A percentile compares a stretch with the other conserved stretches of the same genome.
Evolutionary conservation across 2,113 vertebrate species (phyloP).

Genomic region (Anguilla japonica): DNA sequence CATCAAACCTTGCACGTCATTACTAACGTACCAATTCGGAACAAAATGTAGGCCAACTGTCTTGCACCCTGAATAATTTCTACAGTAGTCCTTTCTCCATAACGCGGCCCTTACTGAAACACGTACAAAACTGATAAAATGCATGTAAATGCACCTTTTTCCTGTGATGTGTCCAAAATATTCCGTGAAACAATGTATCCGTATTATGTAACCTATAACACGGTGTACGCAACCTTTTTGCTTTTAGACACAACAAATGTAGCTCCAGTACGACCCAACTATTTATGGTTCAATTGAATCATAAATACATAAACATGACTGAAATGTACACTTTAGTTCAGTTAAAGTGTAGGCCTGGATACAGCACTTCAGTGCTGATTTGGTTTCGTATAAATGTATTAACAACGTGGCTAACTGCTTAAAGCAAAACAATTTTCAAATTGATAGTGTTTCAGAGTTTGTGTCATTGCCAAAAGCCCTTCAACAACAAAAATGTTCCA

Average conservation of each 20-base stretch:
- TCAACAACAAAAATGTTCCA: conserved; percentile 24
- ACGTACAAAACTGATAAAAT: background rate
- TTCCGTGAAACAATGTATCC: too few relatives aligned
- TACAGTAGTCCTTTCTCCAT: background rate
- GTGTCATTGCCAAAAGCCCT: background rate
- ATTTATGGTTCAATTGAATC: too few relatives aligned
- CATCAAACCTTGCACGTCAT: conserved; percentile 25
- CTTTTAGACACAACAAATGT: too few relatives aligned
- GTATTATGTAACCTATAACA: too few relatives aligned
- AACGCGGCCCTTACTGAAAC: background rate
- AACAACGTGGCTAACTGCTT: background rate
- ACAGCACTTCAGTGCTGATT: background rate
- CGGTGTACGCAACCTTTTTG: too few relatives aligned
- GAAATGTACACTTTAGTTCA: background rate
- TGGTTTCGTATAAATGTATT: background rate
- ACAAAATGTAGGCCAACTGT: background rate
- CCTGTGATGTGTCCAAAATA: background rate
- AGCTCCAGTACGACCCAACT: too few relatives aligned
- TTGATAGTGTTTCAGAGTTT: background rate
- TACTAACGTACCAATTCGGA: conserved; percentile 15
- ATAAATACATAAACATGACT: too few relatives aligned
- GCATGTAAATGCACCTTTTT: background rate
- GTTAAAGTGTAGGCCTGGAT: background rate
- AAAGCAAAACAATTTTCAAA: background rate
- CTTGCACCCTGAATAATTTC: background rate